Evolutionary conservation across 2,888 invertebrate species (phyloP), one percentile per base, ranked within the genome.

Genomic region (Nyleta sp.): DNA sequence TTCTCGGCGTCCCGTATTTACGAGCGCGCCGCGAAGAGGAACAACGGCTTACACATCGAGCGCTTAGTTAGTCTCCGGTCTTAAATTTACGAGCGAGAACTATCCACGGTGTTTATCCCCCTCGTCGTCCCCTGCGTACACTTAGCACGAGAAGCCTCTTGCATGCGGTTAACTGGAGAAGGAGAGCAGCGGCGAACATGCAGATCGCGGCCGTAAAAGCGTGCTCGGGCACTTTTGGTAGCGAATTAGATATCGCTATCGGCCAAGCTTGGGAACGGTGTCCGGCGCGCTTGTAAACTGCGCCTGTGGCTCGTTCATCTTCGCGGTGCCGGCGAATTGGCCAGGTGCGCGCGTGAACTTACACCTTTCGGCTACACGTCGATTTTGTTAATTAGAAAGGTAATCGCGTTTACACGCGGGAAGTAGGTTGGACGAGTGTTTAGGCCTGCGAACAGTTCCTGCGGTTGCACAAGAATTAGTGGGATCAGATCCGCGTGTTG

Each of bases 51-150:
- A 60, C 35, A 59, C 59, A 74, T 64, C 70, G 59, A 70, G 68
- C 42, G 74, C 73, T 74, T 80, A 76, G 75, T 73, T 76, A 77
- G 76, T 71, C 55, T 68, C 42, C 50, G 50, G 64, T 46, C 70
- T 64, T 76, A 55, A 80, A 77, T 80, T 80, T 80, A 80, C 76
- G 80, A 80, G 73, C 73, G 57, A 74, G 72, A 64, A 65, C 33
- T 59, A 72, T 72, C 52, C 57, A 40, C 35, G 53, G 67, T 67
- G 73, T 70, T 75, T 73, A 57, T 57, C 64, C 70, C 72, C 64
- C 57, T 52, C 52, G 68, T 42, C 72, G 78, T 74, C 70, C 53
- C 46, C 44, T 65, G 76, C 65, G 65, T 70, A 24, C 15, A 33
- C 59, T 62, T 50, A 18, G 31, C 53, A 52, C 60, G 13, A 11